A percentile compares a stretch with the other conserved stretches of the same genome.
These are phyloP conservation scores for Caenorhabditis sp. DNA, from an alignment of 2,888 invertebrate genomes.

Conservation along the genomic window DNA sequence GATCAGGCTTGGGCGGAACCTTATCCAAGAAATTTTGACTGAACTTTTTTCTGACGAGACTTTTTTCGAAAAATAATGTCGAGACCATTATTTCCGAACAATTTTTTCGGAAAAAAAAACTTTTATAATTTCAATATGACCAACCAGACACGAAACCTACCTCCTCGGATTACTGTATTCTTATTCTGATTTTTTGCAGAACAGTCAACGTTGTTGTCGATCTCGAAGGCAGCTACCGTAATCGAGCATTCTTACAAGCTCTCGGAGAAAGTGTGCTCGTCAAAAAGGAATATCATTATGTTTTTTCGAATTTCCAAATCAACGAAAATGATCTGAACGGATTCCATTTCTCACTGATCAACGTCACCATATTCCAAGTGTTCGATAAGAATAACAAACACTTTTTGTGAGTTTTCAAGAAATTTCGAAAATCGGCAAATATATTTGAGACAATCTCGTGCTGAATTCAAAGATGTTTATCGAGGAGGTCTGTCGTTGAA, in stretches of 20 bases:
- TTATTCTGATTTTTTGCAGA: conserved; percentile 27
- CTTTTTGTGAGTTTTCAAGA: conserved; percentile 41
- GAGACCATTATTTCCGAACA: no score
- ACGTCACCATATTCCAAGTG: conserved; percentile 55
- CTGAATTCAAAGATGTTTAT: conserved; percentile 44
- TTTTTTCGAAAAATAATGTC: no score
- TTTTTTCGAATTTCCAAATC: conserved; percentile 59
- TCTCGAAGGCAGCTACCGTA: conserved; percentile 51
- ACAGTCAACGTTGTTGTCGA: conserved; percentile 56
- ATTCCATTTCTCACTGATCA: conserved; percentile 56
- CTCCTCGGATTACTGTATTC: no score
- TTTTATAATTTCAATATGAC: no score
- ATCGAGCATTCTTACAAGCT: conserved; percentile 47
- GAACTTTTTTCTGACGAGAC: no score
- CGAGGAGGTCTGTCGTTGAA: conserved; percentile 33
- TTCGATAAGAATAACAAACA: conserved; percentile 48
- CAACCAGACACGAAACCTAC: no score
- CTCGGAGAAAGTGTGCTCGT: conserved; percentile 56
- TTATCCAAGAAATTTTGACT: no score
- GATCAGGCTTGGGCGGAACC: no score
- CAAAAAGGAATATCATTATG: conserved; percentile 56
- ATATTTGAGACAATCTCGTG: conserved; percentile 40
- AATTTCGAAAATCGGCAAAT: neutral
- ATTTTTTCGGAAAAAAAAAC: no score
- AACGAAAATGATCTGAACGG: conserved; percentile 49